phyloP scores from a whole-genome alignment of 2,888 invertebrate species.

The Strigamia maritima region DNA sequence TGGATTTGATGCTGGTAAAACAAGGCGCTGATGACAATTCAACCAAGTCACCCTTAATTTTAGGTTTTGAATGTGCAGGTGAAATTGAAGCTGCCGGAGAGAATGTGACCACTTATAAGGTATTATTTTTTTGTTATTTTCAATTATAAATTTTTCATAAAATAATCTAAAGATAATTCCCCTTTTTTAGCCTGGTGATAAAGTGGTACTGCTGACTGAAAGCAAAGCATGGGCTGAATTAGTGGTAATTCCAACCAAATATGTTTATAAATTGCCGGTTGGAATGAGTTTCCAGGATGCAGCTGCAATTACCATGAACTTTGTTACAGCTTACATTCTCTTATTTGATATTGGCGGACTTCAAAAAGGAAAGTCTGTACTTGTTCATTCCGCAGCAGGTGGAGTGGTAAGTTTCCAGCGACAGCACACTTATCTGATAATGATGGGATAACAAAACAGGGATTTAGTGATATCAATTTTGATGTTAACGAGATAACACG shows the following conservation, averaged over 20 bases:
- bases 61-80: conserved; percentile 85
- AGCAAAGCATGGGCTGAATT: conserved; percentile 83
- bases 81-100: conserved; percentile 74
- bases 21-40: conserved; percentile 82
- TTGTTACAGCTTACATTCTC: conserved; percentile 77
- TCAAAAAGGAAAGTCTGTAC: conserved; percentile 71
- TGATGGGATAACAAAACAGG: too few relatives aligned
- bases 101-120: conserved; percentile 73
- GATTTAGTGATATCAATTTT: too few relatives aligned
- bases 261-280: conserved; percentile 72
- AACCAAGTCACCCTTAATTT: conserved; percentile 83
- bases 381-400: conserved; percentile 81
- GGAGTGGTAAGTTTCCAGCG: conserved; percentile 68
- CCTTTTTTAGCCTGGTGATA: conserved; percentile 68
- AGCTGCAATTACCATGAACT: conserved; percentile 79
- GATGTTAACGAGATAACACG: too few relatives aligned
- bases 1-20: conserved; percentile 79
- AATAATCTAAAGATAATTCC: not conserved
- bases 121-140: conserved; percentile 49
- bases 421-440: too few relatives aligned
- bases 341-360: conserved; percentile 79
- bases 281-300: conserved; percentile 75
- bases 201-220: conserved; percentile 79
- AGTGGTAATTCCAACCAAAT: conserved; percentile 73
- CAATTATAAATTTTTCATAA: not conserved